Conservation (phyloP, 2,888 invertebrate species). For the Galerucella calmariensis region DNA sequence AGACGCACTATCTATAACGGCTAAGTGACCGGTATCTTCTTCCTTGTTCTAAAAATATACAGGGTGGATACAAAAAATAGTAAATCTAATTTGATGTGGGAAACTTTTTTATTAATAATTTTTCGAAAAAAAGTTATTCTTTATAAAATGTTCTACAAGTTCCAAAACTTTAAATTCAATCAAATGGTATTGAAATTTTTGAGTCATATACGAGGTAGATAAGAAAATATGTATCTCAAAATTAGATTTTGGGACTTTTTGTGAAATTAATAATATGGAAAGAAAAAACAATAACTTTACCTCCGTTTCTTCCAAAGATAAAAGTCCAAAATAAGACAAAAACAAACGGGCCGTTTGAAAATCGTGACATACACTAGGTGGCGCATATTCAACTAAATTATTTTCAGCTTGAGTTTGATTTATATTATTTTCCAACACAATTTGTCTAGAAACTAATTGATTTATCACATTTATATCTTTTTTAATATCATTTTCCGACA, state of each 20-base stretch:
- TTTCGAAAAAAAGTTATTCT: too few species aligned
- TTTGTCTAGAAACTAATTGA: conserved; percentile 78
- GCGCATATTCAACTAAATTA: conserved; percentile 75
- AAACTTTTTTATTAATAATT: too few species aligned
- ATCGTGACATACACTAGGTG: conserved; percentile 87
- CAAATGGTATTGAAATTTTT: too few species aligned
- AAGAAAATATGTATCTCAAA: too few species aligned
- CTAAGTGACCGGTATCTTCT: conserved; percentile 69
- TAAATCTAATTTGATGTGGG: too few species aligned
- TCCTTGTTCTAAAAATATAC: conserved; percentile 39
- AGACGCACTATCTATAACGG: conserved; percentile 76
- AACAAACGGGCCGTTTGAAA: conserved; percentile 96
- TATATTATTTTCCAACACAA: conserved; percentile 62
- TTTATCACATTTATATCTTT: conserved; percentile 74
- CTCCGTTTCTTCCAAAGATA: conserved; percentile 70
- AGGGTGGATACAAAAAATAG: neutral
- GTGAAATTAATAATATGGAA: too few species aligned
- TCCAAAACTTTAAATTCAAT: too few species aligned
- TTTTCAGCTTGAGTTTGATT: conserved; percentile 50
- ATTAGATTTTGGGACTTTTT: too few species aligned
- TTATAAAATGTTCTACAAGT: too few species aligned
- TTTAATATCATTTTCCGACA: conserved; percentile 68
- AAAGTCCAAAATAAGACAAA: conserved; percentile 94
- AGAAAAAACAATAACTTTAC: conserved; percentile 33
- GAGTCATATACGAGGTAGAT: too few species aligned